Base-by-base conservation (phyloP, 2,797 vertebrate species). In the Crax fasciolata region DNA sequence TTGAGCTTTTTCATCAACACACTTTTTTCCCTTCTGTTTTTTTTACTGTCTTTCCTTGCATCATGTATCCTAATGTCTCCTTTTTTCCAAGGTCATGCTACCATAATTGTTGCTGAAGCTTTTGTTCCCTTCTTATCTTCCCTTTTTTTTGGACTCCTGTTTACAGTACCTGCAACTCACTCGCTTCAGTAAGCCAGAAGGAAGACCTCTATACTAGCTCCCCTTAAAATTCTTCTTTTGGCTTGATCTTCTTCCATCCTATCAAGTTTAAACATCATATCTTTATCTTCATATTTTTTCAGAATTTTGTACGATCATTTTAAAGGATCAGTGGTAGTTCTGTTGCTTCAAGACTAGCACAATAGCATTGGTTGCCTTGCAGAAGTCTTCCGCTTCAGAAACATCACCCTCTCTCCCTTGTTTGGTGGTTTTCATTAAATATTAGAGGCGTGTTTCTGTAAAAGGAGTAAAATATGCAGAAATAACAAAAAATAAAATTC, bases 61-160 rank as follows among this genome's bases (percentile, higher is more conserved):
- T 38, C 0, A 0, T 38, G 4, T 79, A 20, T 70, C 44, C 63
- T 84, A 43, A 25, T 13, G 38, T 84, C 24, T 35, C 13, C 1
- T 59, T 93, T 86, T 78, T 87, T 11, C 23, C 8, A 35, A 81
- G 57, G 25, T 59, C 5, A 1, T 35, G 9, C 58, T 87, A 15
- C 11, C 67, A 73, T 28, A 48, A 2, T 58, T 73, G 19, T 59
- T 88, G 25, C 55, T 41, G 66, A 79, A 88, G 55, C 28, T 82
- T 84, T 80, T 43, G 19, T 7, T 89, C n/a, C n/a, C 28, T 6
- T 83, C 20, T 4, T 55, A 0, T 28, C 30, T 77, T 74, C 17
- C 10, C 18, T 15, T 65, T 65, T 73, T 63, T 78, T 84, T 66
- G 18, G 30, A 17, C 10, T 83, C 17, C 23, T 51, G 10, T 51